Conservation (phyloP, 2,113 vertebrate genomes). For the Perognathus longimembris region DNA sequence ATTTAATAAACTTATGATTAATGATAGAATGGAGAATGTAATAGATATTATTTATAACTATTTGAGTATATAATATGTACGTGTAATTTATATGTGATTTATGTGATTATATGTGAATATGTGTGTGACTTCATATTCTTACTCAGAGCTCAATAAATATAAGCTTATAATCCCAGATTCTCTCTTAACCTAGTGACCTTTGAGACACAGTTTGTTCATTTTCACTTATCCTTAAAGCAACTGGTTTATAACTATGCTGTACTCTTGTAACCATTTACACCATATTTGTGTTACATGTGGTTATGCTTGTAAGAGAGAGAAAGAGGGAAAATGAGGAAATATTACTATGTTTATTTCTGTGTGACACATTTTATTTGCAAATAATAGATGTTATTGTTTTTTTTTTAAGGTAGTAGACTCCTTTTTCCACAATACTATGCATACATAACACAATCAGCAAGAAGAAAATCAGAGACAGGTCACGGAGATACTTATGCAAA, state of each 20-base stretch:
- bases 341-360: too few relatives aligned
- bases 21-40: too few relatives aligned
- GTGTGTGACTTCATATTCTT: not conserved
- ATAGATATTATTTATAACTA: too few relatives aligned
- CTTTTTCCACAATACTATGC: not conserved
- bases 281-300: not conserved
- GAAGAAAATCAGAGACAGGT: not conserved
- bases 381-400: not conserved
- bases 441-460: not conserved
- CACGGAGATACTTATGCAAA: slow-evolving; percentile 41
- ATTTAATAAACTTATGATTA: not conserved
- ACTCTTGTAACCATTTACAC: fast-evolving
- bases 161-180: fast-evolving
- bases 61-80: too few relatives aligned
- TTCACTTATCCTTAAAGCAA: not conserved
- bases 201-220: not conserved
- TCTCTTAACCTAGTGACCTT: not conserved
- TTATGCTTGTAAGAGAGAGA: not conserved
- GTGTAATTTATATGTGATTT: too few relatives aligned
- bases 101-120: too few relatives aligned
- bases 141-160: not conserved
- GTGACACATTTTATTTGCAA: not conserved
- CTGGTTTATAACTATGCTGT: not conserved
- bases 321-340: too few relatives aligned
- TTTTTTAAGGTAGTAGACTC: not conserved